Base-by-base conservation (phyloP, 2,113 vertebrate genomes). In the Vombatus ursinus region DNA sequence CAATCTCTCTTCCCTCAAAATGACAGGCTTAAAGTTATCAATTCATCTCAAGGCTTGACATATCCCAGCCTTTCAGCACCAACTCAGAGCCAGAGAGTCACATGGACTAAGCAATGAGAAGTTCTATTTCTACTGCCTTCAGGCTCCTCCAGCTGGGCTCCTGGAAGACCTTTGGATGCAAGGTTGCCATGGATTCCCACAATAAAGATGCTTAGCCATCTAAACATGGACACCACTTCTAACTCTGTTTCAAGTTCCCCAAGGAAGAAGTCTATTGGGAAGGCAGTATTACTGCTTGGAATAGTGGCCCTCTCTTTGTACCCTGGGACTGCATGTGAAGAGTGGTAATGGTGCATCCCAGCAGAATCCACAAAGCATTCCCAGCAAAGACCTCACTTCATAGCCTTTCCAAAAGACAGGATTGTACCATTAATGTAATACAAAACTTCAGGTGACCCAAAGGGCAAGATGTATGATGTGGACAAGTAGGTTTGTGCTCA, bases 281-380 rank as follows among this genome's bases (percentile, higher is more conserved):
- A 89, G 50, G 28, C 61, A 37, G 14, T 54, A 68, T 52, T 28
- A 52, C 53, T 84, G 68, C 31, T 52, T 49, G 4, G 26, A 49
- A 47, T 54, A 4, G 24, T 48, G 44, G 49, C n/a, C 8, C 2
- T 31, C 48, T 31, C 44, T 19, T 93, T 96, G 52, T 50, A 25
- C 84, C 37, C 68, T 84, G 5, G 16, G n/a, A n/a, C 10, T 44
- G n/a, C 37, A 2, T 84, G 16, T 22, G 2, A n/a, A n/a, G 31
- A 68, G 68, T n/a, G 37, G 68, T 19, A 77, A 94, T 0, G 0
- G 61, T 84, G 11, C 0, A 0, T 54, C 68, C 50, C 0, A 0
- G 50, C 50, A 94, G 90, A 77, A 50, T 93, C 94, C 91, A 61
- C 92, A 31, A 96, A 50, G 44, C 77, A 96, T 89, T 23, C 84